Conservation (phyloP, 2,888 invertebrate genomes). For the Eupithecia abbreviata region DNA sequence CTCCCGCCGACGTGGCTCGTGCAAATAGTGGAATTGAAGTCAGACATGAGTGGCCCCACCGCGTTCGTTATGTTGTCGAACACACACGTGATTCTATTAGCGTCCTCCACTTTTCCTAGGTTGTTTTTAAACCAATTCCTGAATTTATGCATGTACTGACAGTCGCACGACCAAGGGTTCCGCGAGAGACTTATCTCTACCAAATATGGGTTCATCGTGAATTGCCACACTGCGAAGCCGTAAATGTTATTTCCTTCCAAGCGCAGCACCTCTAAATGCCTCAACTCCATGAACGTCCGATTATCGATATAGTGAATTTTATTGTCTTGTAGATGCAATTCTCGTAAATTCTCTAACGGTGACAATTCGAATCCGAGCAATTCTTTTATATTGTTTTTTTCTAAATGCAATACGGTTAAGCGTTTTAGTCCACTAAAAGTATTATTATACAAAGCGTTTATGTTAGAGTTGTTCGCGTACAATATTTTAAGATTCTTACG, state of each 20-base stretch:
- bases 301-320: slow-evolving; percentile 92
- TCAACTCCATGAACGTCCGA: slow-evolving; percentile 91
- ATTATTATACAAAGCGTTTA: slow-evolving; percentile 93
- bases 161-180: slow-evolving; percentile 96
- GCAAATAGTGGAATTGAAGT: slow-evolving; percentile 91
- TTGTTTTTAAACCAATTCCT: slow-evolving; percentile 91
- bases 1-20: slow-evolving; percentile 88
- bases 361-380: slow-evolving; percentile 92
- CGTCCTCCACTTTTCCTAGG: slow-evolving; percentile 91
- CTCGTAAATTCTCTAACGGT: slow-evolving; percentile 91
- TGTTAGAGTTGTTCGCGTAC: slow-evolving; percentile 94
- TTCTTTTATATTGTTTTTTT: slow-evolving; percentile 92
- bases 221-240: slow-evolving; percentile 93
- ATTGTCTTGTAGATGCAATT: slow-evolving; percentile 94
- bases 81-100: slow-evolving; percentile 89
- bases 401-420: slow-evolving; percentile 91
- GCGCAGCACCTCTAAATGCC: slow-evolving; percentile 92
- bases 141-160: slow-evolving; percentile 91
- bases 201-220: slow-evolving; percentile 92
- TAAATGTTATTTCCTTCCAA: slow-evolving; percentile 93
- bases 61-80: slow-evolving; percentile 89
- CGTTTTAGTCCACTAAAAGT: slow-evolving; percentile 94
- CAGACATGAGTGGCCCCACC: slow-evolving; percentile 87
- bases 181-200: slow-evolving; percentile 92
- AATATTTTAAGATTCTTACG: slow-evolving; percentile 94